These are phyloP conservation scores for Octodon degus DNA, from an alignment of 2,113 vertebrate species.

Conservation along the genomic window DNA sequence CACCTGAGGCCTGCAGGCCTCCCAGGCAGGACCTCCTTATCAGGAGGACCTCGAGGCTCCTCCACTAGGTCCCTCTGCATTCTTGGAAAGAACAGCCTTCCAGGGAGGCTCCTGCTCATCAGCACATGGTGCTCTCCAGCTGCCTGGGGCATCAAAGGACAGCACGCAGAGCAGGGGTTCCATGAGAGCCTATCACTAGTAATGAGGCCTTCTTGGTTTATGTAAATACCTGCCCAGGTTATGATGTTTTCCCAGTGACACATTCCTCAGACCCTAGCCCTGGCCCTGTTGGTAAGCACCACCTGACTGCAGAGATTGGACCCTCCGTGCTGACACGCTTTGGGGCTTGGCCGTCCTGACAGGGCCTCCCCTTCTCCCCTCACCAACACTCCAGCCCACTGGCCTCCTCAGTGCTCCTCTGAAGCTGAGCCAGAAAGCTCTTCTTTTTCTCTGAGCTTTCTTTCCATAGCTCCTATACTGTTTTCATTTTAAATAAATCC, in stretches of 20 bases:
- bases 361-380: not conserved
- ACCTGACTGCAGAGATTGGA: not conserved
- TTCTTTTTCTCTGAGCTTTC: not conserved
- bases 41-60: not conserved
- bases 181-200: not conserved
- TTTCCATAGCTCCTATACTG: not conserved
- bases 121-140: too few relatives aligned
- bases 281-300: not conserved
- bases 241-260: not conserved
- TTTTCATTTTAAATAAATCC: constrained; percentile 32
- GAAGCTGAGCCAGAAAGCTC: not conserved
- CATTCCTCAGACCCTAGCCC: not conserved
- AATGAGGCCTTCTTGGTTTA: not conserved
- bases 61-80: too few relatives aligned
- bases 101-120: not conserved
- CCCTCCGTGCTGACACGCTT: not conserved
- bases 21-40: not conserved
- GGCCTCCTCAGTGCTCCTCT: not conserved
- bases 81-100: not conserved
- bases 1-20: not conserved
- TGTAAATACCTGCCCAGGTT: not conserved
- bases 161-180: too few relatives aligned
- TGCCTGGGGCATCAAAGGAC: not conserved
- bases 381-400: not conserved
- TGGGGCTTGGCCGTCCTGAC: not conserved